Base-by-base conservation (phyloP, 2,888 invertebrate genomes). In the Parelbella ahira region DNA sequence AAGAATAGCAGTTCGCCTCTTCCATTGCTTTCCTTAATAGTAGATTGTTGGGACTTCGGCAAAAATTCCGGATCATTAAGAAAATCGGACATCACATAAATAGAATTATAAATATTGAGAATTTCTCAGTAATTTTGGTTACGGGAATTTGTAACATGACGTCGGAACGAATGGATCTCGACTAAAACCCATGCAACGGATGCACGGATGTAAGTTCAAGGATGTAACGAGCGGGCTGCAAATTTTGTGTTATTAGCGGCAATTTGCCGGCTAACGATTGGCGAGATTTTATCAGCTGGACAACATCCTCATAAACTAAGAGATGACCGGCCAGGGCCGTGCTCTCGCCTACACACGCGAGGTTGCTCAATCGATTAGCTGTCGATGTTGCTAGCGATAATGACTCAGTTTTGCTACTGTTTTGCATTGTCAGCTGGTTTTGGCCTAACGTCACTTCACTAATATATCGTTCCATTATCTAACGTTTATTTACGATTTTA, bases 241-340 rank as follows among this genome's bases (percentile, higher is more conserved):
- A 34, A n/a, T 12, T 24, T 34, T 34, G 15, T 10, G 24, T 24
- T 12, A 24, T 11, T 3, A 34, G 13, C 21, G n/a, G 20, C 11
- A 28, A 12, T 12, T 28, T 20, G 21, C 11, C 9, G 9, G 15
- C 18, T 15, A 24, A 10, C 15, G 15, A 34, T 23, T 8, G 34
- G 24, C n/a, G 11, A 8, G n/a, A 11, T 18, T 23, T 13, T n/a
- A 11, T 10, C 25, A 7, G 38, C 7, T 30, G 12, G 24, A n/a
- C 20, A 41, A 45, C 44, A 46, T 49, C 42, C 28, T 47, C 43
- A 50, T 50, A 52, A 53, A 47, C 21, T 44, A 45, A 32, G 37
- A 44, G 50, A 39, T 32, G 39, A 32, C 43, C 47, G 45, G 20
- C 30, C 48, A 38, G 44, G 44, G 50, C 46, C 42, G 38, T 32